These are phyloP conservation scores for Dioctria rufipes DNA, from an alignment of 2,888 invertebrate genomes.

Conservation along the genomic window DNA sequence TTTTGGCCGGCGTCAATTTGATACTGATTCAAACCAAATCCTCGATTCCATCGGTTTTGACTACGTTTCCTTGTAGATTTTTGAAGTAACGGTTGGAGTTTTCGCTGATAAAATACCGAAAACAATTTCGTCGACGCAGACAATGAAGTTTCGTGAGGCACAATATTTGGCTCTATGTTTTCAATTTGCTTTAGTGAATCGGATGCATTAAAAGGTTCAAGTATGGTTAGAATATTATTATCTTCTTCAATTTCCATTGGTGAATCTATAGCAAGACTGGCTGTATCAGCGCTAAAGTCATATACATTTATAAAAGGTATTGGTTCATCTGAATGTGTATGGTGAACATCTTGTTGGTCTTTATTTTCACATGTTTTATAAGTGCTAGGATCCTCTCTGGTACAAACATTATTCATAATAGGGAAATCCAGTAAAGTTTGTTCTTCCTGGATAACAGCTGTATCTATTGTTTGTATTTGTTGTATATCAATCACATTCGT, in stretches of 20 bases:
- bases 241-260: constrained; percentile 15
- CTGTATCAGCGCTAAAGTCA: too few relatives aligned
- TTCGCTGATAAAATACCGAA: constrained; percentile 70
- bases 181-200: background rate
- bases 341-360: background rate
- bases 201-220: background rate
- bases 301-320: too few relatives aligned
- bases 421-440: constrained; percentile 62
- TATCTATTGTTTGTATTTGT: constrained; percentile 61
- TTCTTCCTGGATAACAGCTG: constrained; percentile 61
- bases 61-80: constrained; percentile 26
- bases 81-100: constrained; percentile 51
- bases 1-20: constrained; percentile 90
- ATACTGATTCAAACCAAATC: constrained; percentile 77
- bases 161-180: constrained; percentile 34
- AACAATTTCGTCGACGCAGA: constrained; percentile 67
- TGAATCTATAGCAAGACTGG: too few relatives aligned
- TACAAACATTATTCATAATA: constrained; percentile 63
- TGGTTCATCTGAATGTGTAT: background rate
- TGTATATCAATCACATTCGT: background rate
- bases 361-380: constrained; percentile 63
- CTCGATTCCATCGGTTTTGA: constrained; percentile 59
- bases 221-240: too few relatives aligned
- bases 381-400: constrained; percentile 64
- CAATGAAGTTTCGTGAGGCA: background rate